Base-by-base conservation (phyloP, 2,113 vertebrate species). In the Rhinolophus ferrumequinum region DNA sequence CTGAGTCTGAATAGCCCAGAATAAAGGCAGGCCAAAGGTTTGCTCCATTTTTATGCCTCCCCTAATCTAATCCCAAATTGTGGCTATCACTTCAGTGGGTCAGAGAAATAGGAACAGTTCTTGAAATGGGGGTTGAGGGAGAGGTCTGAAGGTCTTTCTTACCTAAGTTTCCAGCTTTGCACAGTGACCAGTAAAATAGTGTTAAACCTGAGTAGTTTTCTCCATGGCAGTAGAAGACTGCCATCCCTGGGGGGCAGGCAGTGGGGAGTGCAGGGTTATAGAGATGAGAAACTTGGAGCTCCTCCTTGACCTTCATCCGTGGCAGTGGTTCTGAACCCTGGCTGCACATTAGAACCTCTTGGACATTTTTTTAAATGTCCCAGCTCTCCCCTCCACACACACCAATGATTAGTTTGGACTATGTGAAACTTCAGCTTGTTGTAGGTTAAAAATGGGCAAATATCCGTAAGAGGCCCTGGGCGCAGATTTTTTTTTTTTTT, bases 371-470 rank as follows among this genome's bases (percentile, higher is more conserved):
- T 91, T 93, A 4, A 73, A 75, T 73, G 19, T 47, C 28, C 47
- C 28, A 69, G 24, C 77, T 84, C 19, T 89, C 18, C 15, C 44
- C 14, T 10, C 21, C n/a, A 0, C 52, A 41, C 28, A 35, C 14
- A n/a, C 41, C 35, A 82, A 10, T 62, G 56, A 50, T 50, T 85
- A 58, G 41, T 76, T 86, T 92, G 28, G 6, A 64, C 21, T 84
- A 3, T 80, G 15, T 91, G 44, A 90, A 87, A 56, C 90, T 88
- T 64, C 22, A 28, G 26, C 67, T 56, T 28, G 90, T 73, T 56
- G 0, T 82, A 83, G 41, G 3, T 86, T 90, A 77, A 94, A 97
- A 89, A 82, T 86, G 50, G 54, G 62, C 67, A 89, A 24, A 89
- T 85, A 93, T 58, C 26, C 35, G 85, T 28, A 79, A 30, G 69